Percentiles rank a stretch among this genome's conserved stretches.
Evolutionary conservation across 30 jellyfish, hydroid and myxozoan genomes (phyloP).

Genomic region (Nemopilema nomurai): DNA sequence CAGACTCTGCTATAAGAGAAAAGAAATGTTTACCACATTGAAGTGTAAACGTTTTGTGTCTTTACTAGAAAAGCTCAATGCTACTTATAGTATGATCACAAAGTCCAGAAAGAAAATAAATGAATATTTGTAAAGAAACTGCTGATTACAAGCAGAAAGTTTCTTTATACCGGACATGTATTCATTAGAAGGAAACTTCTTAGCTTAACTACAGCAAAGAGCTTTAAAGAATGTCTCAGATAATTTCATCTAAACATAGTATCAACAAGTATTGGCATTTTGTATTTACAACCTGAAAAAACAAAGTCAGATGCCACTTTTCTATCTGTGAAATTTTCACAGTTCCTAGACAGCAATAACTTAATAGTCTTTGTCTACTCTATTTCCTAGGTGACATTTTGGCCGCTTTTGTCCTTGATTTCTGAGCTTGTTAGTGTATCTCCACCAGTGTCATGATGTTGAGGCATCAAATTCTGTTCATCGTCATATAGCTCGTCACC

Average conservation of each 20-base stretch:
- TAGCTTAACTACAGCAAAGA: too few species aligned
- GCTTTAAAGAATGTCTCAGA: background rate
- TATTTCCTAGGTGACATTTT: background rate
- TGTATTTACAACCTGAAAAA: background rate
- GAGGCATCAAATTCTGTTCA: conserved; percentile 46
- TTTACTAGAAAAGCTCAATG: too few species aligned
- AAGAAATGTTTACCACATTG: too few species aligned
- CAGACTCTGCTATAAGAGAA: too few species aligned
- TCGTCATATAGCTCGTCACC: conserved; percentile 53
- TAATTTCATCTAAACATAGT: background rate
- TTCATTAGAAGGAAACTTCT: too few species aligned
- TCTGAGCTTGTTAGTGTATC: background rate
- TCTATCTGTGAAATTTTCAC: background rate
- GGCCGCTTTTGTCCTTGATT: background rate
- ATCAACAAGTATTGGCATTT: background rate
- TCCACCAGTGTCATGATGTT: background rate
- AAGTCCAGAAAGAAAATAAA: too few species aligned
- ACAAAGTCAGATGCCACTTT: background rate
- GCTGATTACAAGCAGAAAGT: too few species aligned
- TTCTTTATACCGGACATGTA: too few species aligned
- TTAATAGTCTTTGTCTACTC: background rate
- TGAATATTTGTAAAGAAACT: too few species aligned
- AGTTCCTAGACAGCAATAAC: background rate
- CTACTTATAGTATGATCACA: too few species aligned
- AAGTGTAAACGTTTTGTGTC: too few species aligned